Evolutionary conservation across 1,140 invertebrate genomes (phyloP).

Genomic region (Drosophila fuyamai): DNA sequence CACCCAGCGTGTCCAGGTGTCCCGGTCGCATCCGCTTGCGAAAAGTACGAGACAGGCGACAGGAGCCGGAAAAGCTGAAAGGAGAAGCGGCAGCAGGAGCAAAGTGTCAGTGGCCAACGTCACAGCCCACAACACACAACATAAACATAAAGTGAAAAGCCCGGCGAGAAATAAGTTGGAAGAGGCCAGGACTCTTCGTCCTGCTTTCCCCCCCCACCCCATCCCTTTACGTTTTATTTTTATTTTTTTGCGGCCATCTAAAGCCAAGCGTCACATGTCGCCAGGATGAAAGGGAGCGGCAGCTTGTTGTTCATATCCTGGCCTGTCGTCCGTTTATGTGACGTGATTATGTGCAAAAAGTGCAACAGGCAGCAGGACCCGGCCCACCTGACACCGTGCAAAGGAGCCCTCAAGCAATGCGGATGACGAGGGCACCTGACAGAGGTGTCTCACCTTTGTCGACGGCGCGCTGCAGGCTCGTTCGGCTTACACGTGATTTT

Average conservation of each 20-base stretch:
- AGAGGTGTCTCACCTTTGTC: slow-evolving; percentile 54
- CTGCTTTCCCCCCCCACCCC: slow-evolving; percentile 9
- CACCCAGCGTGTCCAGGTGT: slow-evolving; percentile 79
- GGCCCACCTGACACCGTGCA: slow-evolving; percentile 40
- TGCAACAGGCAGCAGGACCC: slow-evolving; percentile 68
- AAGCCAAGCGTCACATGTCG: slow-evolving; percentile 79
- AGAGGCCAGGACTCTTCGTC: slow-evolving; percentile 4
- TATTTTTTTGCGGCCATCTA: slow-evolving; percentile 57
- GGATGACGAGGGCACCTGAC: slow-evolving; percentile 26
- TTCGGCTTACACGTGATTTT: slow-evolving; percentile 51
- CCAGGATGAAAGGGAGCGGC: slow-evolving; percentile 36
- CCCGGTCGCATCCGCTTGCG: slow-evolving; percentile 67
- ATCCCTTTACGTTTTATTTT: slow-evolving; percentile 2
- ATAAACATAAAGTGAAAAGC: slow-evolving; percentile 73
- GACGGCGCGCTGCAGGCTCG: slow-evolving; percentile 33
- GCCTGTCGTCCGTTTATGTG: slow-evolving; percentile 71
- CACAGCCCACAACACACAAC: slow-evolving; percentile 64
- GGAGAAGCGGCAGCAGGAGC: slow-evolving; percentile 36
- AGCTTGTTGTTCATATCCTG: slow-evolving; percentile 64
- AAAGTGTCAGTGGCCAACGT: slow-evolving; percentile 62
- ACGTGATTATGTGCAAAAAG: slow-evolving; percentile 80
- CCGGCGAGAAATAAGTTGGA: slow-evolving; percentile 43
- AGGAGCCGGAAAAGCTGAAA: slow-evolving; percentile 42
- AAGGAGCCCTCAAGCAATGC: slow-evolving; percentile 65
- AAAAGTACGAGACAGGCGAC: slow-evolving; percentile 54